Percentiles rank a stretch among this genome's conserved stretches.
These are phyloP conservation scores for Pseudeuparius sepicola DNA, from an alignment of 2,888 invertebrate species.

Conservation along the genomic window DNA sequence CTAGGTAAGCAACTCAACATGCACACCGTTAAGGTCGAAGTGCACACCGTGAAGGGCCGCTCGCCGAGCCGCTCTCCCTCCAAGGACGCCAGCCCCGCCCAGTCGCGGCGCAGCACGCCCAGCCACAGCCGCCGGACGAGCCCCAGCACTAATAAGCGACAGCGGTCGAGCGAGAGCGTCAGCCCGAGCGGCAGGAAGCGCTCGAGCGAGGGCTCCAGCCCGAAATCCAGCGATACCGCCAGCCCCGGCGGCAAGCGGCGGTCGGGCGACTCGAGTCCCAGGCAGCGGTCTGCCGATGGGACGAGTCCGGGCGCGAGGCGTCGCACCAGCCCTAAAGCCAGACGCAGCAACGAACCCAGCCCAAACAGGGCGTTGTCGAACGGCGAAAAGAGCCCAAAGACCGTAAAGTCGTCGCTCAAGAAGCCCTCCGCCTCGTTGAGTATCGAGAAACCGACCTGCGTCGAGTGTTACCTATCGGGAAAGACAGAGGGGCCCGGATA, in stretches of 20 bases:
- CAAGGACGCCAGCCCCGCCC: conserved; percentile 26
- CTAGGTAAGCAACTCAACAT: conserved; percentile 58
- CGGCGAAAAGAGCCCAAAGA: not conserved
- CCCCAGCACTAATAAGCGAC: not conserved
- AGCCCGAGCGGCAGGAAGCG: not conserved
- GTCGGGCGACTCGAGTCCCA: conserved; percentile 28
- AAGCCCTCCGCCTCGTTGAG: conserved; percentile 45
- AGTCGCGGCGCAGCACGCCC: conserved; percentile 16
- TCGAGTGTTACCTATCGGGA: conserved; percentile 60
- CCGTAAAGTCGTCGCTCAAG: conserved; percentile 30
- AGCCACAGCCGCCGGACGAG: not conserved
- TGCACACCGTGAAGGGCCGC: conserved; percentile 30
- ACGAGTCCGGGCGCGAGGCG: conserved; percentile 26
- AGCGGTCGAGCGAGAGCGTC: not conserved
- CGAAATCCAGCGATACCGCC: conserved; percentile 19
- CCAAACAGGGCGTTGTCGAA: too few species aligned
- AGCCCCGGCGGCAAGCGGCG: conserved; percentile 24
- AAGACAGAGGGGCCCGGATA: conserved; percentile 40
- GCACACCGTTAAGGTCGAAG: conserved; percentile 31
- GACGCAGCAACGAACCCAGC: not conserved
- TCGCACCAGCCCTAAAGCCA: conserved; percentile 10
- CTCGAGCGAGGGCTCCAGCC: conserved; percentile 14
- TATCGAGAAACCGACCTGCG: conserved; percentile 62
- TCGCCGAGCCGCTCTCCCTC: conserved; percentile 19
- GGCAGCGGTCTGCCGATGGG: conserved; percentile 13